phyloP scores from a whole-genome alignment of 2,888 invertebrate species.

The Meiosimyza decipiens region DNA sequence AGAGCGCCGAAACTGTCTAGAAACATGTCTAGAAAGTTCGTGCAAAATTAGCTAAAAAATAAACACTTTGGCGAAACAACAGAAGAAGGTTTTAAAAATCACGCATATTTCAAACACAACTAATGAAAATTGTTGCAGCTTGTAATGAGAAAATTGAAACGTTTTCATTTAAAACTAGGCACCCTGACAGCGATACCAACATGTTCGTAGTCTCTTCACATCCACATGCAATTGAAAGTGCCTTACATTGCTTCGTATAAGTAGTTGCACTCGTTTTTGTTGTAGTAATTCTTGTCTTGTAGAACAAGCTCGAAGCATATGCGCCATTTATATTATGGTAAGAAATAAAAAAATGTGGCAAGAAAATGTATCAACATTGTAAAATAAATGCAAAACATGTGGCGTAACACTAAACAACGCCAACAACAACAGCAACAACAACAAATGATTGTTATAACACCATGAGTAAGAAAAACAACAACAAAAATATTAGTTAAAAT shows the following conservation, averaged over 20 bases:
- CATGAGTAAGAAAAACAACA: background rate
- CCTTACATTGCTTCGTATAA: too few relatives aligned
- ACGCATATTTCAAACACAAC: too few relatives aligned
- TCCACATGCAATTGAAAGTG: too few relatives aligned
- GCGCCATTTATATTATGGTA: background rate
- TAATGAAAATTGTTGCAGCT: too few relatives aligned
- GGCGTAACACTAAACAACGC: slow-evolving; percentile 20
- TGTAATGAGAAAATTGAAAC: background rate
- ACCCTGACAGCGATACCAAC: background rate
- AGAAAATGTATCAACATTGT: slow-evolving; percentile 6
- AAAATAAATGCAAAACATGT: slow-evolving; percentile 26
- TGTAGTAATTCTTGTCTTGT: slow-evolving; percentile 23
- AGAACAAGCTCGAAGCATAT: slow-evolving; percentile 16
- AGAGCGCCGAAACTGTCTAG: too few relatives aligned
- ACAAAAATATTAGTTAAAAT: slow-evolving; percentile 17
- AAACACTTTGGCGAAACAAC: too few relatives aligned
- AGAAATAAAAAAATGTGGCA: background rate
- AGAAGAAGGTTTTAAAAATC: too few relatives aligned
- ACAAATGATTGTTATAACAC: background rate
- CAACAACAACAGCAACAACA: slow-evolving; percentile 11
- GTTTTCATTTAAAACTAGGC: background rate
- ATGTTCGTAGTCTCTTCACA: too few relatives aligned
- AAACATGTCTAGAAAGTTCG: too few relatives aligned
- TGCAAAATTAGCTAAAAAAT: too few relatives aligned
- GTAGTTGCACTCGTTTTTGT: slow-evolving; percentile 12